Conservation (phyloP, 2,888 invertebrate genomes). For the Plagodis dolabraria region DNA sequence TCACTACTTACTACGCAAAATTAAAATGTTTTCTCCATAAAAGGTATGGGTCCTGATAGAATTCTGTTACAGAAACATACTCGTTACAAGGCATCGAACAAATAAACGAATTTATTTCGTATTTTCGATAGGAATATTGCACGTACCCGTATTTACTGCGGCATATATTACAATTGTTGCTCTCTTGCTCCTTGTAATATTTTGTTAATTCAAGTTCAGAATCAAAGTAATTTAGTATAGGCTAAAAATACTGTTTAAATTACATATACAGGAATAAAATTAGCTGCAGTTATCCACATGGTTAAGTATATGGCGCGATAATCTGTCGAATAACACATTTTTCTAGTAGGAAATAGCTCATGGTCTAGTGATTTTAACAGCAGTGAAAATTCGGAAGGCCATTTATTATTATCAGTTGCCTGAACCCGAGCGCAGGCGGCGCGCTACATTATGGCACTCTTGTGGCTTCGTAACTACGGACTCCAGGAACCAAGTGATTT, state of each 20-base stretch:
- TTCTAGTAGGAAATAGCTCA: constrained; percentile 23
- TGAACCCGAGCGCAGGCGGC: constrained; percentile 43
- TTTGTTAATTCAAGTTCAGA: constrained; percentile 17
- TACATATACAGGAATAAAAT: constrained; percentile 21
- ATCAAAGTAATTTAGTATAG: constrained; percentile 14
- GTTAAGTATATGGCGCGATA: constrained; percentile 17
- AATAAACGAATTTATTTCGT: background rate
- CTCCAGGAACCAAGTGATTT: constrained; percentile 62
- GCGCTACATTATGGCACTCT: constrained; percentile 60
- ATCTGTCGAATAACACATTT: constrained; percentile 25
- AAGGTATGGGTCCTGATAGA: too few species aligned
- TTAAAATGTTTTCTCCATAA: too few species aligned
- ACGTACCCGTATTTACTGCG: constrained; percentile 47
- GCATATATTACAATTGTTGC: constrained; percentile 51
- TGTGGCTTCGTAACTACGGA: constrained; percentile 63
- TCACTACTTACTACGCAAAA: too few species aligned
- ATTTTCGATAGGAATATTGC: constrained; percentile 40
- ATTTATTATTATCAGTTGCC: constrained; percentile 65
- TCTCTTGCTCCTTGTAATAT: constrained; percentile 35
- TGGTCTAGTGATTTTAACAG: constrained; percentile 48
- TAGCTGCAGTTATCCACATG: constrained; percentile 23
- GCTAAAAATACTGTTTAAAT: constrained; percentile 10
- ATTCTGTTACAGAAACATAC: too few species aligned
- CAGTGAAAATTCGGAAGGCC: constrained; percentile 53
- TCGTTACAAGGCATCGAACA: too few species aligned